Conservation (phyloP, 2,113 vertebrate species). For the Lynx canadensis region DNA sequence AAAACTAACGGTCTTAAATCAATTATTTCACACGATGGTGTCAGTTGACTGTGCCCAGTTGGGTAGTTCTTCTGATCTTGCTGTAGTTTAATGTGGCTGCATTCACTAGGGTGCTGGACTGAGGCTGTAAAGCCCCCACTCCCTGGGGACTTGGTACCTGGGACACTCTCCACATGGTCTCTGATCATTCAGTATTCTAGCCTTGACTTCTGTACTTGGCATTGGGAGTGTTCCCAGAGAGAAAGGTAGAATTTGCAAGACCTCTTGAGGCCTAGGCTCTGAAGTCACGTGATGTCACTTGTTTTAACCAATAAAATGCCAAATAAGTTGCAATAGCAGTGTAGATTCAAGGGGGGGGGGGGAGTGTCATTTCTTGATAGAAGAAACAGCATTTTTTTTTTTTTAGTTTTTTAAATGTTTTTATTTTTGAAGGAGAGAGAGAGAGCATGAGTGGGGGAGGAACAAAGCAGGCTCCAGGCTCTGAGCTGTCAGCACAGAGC, state of each 20-base stretch:
- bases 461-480: too few relatives aligned
- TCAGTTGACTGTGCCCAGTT: background rate
- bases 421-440: too few relatives aligned
- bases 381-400: background rate
- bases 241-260: background rate
- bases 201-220: background rate
- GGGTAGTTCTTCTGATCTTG: background rate
- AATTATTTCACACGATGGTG: background rate
- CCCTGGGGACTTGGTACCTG: background rate
- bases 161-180: background rate
- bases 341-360: background rate
- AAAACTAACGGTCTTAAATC: background rate
- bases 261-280: background rate
- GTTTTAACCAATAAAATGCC: background rate
- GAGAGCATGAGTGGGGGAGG: too few relatives aligned
- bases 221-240: background rate
- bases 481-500: too few relatives aligned
- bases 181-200: background rate
- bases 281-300: background rate
- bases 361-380: background rate
- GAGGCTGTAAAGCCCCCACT: background rate
- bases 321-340: background rate
- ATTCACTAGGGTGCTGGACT: background rate
- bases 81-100: background rate
- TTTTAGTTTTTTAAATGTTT: too few relatives aligned